Base-by-base conservation (phyloP, 2,113 vertebrate genomes). In the Uria lomvia region DNA sequence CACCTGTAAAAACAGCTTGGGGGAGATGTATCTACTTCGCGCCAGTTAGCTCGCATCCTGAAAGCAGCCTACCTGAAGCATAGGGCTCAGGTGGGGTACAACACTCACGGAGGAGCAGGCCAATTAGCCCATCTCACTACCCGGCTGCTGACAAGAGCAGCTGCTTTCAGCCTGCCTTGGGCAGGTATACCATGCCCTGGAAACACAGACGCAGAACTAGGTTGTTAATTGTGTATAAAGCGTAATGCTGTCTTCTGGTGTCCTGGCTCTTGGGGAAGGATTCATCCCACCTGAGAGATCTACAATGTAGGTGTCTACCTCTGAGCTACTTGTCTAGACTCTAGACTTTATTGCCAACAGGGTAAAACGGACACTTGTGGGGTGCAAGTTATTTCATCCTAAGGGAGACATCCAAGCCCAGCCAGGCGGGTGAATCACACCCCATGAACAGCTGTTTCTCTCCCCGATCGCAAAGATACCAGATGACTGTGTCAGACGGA, bases 311-410 rank as follows among this genome's bases (percentile, higher is more conserved):
- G 21, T 93, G 42, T 3, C 59, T 85, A 76, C 30, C 91, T 91
- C 83, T 53, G 76, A 95, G 91, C 91, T 71, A 38, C 89, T 71
- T 92, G 96, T 96, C 95, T 96, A 96, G 96, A 96, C 91, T 84
- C 60, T 77, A 86, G 86, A 29, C 60, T 71, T 23, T 0, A 55
- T 15, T 89, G 95, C 91, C 94, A 96, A 63, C 42, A 59, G 65
- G 73, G 70, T 56, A 67, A 86, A 91, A 55, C 73, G 93, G 83
- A 70, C 60, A 17, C 55, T 91, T 8, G 60, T 56, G 89, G 73
- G 60, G 80, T 68, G 82, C 65, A 38, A 89, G 76, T 43, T 7
- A 66, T 92, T 96, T 92, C 79, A 86, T 58, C 91, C 76, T 34
- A 71, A 92, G 76, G 86, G 60, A 96, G 65, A 76, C 80, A 89